phyloP scores from a whole-genome alignment of 2,113 vertebrate genomes.

The Sinocyclocheilus maitianheensis region DNA sequence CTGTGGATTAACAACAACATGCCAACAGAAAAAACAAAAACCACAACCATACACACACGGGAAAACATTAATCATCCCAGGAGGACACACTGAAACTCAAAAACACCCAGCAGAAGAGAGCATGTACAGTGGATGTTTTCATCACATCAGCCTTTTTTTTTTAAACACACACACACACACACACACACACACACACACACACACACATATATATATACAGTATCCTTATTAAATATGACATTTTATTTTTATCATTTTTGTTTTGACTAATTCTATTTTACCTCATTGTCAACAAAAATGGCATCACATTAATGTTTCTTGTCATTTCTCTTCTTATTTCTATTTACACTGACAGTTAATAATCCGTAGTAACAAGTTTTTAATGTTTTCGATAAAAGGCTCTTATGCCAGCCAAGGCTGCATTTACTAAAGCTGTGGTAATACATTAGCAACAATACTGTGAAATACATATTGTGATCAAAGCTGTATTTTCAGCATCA shows the following conservation, averaged over 20 bases:
- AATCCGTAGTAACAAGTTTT: no score
- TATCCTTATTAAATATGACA: no score
- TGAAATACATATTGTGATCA: background rate
- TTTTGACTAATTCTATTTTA: background rate
- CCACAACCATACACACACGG: background rate
- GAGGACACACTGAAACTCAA: background rate
- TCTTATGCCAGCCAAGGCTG: no score
- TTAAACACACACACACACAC: background rate
- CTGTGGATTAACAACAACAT: constrained; percentile 65
- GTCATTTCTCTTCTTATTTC: no score
- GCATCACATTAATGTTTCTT: no score
- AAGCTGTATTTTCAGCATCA: background rate
- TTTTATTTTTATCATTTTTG: no score
- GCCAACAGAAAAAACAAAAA: background rate
- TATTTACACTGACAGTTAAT: no score
- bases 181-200: no score
- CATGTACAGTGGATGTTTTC: background rate
- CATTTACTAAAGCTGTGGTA: no score
- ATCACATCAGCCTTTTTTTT: background rate
- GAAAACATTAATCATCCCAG: background rate
- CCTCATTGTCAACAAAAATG: background rate
- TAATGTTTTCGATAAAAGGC: no score
- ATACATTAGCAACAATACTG: no score
- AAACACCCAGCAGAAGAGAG: background rate
- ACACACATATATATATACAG: no score